These are phyloP conservation scores for Falcunculus frontatus DNA, from an alignment of 2,113 vertebrate genomes.

Conservation along the genomic window DNA sequence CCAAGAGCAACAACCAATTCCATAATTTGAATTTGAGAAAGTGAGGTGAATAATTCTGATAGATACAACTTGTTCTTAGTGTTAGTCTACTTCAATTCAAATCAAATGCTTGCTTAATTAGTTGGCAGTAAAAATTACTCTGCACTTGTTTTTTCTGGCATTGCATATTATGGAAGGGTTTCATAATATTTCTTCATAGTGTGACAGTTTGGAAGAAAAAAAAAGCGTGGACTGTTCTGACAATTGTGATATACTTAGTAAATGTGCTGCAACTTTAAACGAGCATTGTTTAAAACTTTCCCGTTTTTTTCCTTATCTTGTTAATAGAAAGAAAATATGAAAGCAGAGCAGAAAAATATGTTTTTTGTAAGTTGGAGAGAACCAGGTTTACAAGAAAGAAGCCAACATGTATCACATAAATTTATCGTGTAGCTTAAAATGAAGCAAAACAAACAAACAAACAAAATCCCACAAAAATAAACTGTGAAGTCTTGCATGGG, in stretches of 20 bases:
- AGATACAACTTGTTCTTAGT: background rate
- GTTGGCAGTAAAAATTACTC: background rate
- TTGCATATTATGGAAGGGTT: background rate
- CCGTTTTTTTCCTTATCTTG: background rate
- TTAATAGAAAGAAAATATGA: background rate
- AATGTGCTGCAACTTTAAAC: background rate
- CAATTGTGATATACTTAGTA: background rate
- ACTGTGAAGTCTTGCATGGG: background rate
- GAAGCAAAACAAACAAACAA: background rate
- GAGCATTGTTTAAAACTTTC: background rate
- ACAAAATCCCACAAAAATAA: background rate
- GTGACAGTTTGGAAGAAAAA: background rate
- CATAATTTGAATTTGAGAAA: background rate
- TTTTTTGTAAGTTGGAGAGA: background rate
- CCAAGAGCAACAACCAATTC: background rate
- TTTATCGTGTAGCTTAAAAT: background rate
- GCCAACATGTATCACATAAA: background rate
- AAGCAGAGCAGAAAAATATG: background rate
- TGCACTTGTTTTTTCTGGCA: background rate
- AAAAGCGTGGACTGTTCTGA: background rate
- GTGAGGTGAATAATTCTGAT: background rate
- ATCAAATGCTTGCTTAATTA: background rate
- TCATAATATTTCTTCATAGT: background rate
- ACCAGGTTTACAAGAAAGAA: background rate
- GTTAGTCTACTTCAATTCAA: background rate